Conservation (phyloP, 2,113 vertebrate genomes). For the Hylia prasina region DNA sequence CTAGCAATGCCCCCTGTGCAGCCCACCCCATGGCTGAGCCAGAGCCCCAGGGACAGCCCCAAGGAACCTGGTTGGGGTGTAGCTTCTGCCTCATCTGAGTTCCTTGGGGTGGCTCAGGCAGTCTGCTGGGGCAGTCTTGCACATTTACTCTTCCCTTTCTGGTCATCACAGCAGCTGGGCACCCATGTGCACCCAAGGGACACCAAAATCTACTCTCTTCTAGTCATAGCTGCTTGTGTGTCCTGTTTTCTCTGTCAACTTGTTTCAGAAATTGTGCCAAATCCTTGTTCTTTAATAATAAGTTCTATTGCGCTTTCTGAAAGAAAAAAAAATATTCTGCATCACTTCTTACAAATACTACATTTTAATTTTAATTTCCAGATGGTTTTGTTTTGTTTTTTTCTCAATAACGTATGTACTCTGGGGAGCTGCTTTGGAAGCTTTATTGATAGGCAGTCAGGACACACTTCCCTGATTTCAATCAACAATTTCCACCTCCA, state of each 20-base stretch:
- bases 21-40: neutral
- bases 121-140: neutral
- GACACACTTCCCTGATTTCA: neutral
- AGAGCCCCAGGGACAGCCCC: neutral
- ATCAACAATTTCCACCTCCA: neutral
- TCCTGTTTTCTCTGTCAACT: neutral
- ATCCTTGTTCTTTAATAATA: neutral
- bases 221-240: neutral
- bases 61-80: neutral
- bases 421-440: neutral
- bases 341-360: neutral
- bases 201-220: neutral
- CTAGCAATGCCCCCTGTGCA: neutral
- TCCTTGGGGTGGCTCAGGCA: neutral
- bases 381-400: neutral
- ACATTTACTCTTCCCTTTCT: neutral
- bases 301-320: neutral
- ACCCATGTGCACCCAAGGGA: too few species aligned
- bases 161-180: neutral
- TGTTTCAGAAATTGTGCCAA: neutral
- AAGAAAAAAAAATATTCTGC: neutral
- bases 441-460: neutral
- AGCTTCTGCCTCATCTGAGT: neutral
- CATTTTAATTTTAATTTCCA: neutral
- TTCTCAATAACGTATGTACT: fast-evolving